Evolutionary conservation across 2,113 vertebrate genomes (phyloP).

Genomic region (Tupaia tana): DNA sequence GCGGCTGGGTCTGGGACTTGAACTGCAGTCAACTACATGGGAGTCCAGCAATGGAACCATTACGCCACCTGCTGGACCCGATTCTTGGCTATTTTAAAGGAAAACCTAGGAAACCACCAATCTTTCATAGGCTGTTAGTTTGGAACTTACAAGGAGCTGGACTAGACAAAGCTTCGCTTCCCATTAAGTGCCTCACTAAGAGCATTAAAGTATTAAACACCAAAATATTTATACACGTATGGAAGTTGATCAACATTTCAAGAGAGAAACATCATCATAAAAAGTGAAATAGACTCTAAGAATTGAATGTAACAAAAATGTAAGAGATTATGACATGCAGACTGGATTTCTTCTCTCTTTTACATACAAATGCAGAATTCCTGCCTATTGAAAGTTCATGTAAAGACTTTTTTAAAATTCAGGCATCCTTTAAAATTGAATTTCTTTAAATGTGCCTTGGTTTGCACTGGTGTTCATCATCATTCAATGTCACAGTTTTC

Average conservation of each 20-base stretch:
- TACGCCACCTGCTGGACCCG: too few relatives aligned
- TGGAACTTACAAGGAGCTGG: neutral
- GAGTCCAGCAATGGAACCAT: too few relatives aligned
- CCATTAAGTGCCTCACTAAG: neutral
- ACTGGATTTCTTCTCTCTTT: constrained; percentile 41
- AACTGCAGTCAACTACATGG: too few relatives aligned
- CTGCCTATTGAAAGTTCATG: constrained; percentile 18
- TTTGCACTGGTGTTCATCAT: constrained; percentile 44
- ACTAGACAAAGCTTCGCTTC: neutral
- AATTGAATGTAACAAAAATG: neutral
- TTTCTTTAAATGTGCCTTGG: constrained; percentile 20
- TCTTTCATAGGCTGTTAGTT: neutral
- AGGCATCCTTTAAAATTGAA: constrained; percentile 44
- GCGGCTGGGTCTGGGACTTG: too few relatives aligned
- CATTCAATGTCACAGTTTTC: constrained; percentile 52
- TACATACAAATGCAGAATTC: constrained; percentile 31
- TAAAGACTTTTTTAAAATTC: constrained; percentile 50
- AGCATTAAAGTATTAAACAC: neutral
- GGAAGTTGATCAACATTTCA: neutral
- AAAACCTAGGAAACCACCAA: neutral
- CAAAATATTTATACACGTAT: neutral
- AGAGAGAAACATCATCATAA: neutral
- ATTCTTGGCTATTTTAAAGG: neutral
- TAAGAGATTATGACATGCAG: neutral
- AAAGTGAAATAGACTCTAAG: neutral